Evolutionary conservation across 2,888 invertebrate genomes (phyloP).

Genomic region (Minunthozetes semirufus): DNA sequence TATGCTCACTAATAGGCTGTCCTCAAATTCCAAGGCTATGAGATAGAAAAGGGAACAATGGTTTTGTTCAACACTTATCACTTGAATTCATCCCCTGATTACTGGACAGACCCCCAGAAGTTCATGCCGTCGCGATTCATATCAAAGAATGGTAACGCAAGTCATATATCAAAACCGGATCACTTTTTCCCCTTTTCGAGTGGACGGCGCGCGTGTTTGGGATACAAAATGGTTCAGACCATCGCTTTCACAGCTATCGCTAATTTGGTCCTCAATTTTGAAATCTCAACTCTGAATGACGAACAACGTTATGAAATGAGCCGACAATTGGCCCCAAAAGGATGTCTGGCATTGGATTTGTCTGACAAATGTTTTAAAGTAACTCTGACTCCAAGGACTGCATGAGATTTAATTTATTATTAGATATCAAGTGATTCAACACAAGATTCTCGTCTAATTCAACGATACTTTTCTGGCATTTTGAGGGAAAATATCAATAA

Average conservation of each 20-base stretch:
- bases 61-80: conserved; percentile 77
- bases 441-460: too few relatives aligned
- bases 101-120: conserved; percentile 64
- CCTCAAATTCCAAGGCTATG: conserved; percentile 54
- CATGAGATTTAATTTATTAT: neutral
- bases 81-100: conserved; percentile 63
- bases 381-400: conserved; percentile 28
- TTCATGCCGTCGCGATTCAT: conserved; percentile 72
- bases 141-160: neutral
- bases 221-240: conserved; percentile 68
- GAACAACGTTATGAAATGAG: neutral
- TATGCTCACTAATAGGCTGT: neutral
- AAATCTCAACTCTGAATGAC: neutral
- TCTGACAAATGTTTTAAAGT: conserved; percentile 32
- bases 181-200: conserved; percentile 79
- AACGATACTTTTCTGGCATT: too few relatives aligned
- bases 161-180: conserved; percentile 56
- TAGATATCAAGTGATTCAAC: too few relatives aligned
- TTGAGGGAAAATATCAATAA: too few relatives aligned
- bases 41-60: conserved; percentile 67
- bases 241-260: conserved; percentile 49
- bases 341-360: conserved; percentile 32
- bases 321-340: conserved; percentile 22
- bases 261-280: conserved; percentile 35
- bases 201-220: conserved; percentile 77